These are phyloP conservation scores for Tipula confusa DNA, from an alignment of 2,888 invertebrate species.

Conservation along the genomic window DNA sequence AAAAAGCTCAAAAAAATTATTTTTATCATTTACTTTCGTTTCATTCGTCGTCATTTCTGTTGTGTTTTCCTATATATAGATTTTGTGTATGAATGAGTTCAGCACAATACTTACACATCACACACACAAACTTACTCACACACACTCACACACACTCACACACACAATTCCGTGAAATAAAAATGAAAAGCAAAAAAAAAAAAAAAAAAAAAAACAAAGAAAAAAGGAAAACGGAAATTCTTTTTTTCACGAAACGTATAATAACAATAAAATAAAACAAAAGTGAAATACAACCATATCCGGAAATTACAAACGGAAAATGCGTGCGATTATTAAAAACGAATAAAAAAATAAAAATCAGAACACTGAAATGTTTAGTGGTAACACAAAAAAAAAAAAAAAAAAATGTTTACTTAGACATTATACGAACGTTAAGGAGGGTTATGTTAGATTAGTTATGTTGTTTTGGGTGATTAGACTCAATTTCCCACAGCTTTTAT, in stretches of 20 bases:
- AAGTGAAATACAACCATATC: constrained; percentile 15
- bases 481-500: neutral
- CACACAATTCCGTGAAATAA: neutral
- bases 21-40: neutral
- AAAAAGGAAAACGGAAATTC: neutral
- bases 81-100: neutral
- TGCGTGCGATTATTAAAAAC: constrained; percentile 25
- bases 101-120: neutral
- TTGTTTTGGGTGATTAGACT: neutral
- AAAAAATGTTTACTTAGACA: neutral
- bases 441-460: neutral
- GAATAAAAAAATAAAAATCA: neutral
- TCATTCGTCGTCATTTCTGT: neutral
- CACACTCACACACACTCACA: neutral
- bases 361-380: neutral
- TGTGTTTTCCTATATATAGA: neutral
- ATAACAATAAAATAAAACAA: constrained; percentile 20
- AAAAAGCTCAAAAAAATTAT: neutral
- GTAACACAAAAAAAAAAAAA: too few species aligned
- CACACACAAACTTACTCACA: neutral
- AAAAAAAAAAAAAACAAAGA: neutral
- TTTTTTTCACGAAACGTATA: neutral
- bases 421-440: neutral
- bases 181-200: neutral
- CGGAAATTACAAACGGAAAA: constrained; percentile 25